phyloP scores from a whole-genome alignment of 2,888 invertebrate species.

The Phytoseiulus persimilis region DNA sequence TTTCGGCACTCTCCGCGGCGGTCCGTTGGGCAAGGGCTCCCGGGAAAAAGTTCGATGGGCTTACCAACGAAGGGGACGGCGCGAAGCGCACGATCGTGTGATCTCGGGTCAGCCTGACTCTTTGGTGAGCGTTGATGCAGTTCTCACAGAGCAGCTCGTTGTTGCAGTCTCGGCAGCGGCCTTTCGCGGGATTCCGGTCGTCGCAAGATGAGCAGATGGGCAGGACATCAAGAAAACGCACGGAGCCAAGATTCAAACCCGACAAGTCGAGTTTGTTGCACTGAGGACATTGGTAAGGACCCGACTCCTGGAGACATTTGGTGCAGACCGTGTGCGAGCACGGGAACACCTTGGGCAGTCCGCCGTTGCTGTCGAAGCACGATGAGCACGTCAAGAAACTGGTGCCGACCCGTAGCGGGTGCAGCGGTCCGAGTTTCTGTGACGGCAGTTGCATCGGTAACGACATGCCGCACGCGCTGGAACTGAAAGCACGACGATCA shows the following conservation, averaged over 20 bases:
- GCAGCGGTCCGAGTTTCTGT: constrained; percentile 19
- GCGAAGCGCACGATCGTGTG: constrained; percentile 63
- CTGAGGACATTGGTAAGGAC: constrained; percentile 28
- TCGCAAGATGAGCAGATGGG: constrained; percentile 71
- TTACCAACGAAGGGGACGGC: constrained; percentile 23
- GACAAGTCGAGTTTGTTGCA: constrained; percentile 35
- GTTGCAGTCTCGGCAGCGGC: constrained; percentile 80
- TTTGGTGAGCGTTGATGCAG: constrained; percentile 75
- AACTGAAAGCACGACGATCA: not conserved
- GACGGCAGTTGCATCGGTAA: constrained; percentile 28
- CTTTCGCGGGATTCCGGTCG: constrained; percentile 70
- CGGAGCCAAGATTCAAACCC: not conserved
- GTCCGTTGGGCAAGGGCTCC: too few species aligned
- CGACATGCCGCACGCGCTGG: constrained; percentile 16
- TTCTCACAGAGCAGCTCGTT: constrained; percentile 78
- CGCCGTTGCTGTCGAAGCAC: constrained; percentile 37
- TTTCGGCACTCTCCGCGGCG: too few species aligned
- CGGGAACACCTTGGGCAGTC: constrained; percentile 27
- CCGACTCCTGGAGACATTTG: constrained; percentile 23
- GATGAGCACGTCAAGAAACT: constrained; percentile 36
- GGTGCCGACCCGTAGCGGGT: constrained; percentile 16
- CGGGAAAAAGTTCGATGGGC: not conserved
- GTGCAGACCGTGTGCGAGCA: constrained; percentile 29
- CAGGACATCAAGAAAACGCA: not conserved
- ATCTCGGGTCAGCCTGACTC: constrained; percentile 84